phyloP scores from a whole-genome alignment of 1,140 invertebrate genomes.

The Pectinophora gossypiella region DNA sequence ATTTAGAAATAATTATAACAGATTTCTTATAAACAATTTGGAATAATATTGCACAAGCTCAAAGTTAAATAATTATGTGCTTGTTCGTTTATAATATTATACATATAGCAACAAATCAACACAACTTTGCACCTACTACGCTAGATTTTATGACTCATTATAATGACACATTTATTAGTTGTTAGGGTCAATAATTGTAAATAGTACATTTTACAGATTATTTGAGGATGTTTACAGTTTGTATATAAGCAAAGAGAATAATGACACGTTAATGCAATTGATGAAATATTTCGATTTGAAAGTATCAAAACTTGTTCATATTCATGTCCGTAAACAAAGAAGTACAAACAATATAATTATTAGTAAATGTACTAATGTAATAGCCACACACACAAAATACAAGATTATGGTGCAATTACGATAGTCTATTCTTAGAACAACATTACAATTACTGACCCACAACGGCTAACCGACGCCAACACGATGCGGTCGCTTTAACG shows the following conservation, averaged over 20 bases:
- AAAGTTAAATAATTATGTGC: slow-evolving; percentile 67
- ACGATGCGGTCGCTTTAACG: slow-evolving; percentile 16
- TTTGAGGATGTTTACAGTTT: no score
- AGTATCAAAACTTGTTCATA: no score
- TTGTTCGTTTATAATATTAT: slow-evolving; percentile 54
- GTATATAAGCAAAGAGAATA: no score
- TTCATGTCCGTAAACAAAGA: no score
- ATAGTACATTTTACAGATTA: neutral
- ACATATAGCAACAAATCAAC: slow-evolving; percentile 69
- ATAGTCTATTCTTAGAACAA: no score
- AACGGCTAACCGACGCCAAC: neutral
- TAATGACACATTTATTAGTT: slow-evolving; percentile 21
- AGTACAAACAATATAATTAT: no score
- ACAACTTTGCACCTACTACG: slow-evolving; percentile 39
- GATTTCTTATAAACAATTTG: slow-evolving; percentile 69
- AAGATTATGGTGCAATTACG: no score
- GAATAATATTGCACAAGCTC: slow-evolving; percentile 72
- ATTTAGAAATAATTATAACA: slow-evolving; percentile 73
- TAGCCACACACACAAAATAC: no score
- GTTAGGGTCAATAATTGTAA: neutral
- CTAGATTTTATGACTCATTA: slow-evolving; percentile 27
- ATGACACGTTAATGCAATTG: no score
- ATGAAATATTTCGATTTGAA: no score
- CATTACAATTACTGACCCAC: neutral
- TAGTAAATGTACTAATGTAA: no score